These are phyloP conservation scores for Luscinia megarhynchos DNA, from an alignment of 2,797 vertebrate species.

Conservation along the genomic window DNA sequence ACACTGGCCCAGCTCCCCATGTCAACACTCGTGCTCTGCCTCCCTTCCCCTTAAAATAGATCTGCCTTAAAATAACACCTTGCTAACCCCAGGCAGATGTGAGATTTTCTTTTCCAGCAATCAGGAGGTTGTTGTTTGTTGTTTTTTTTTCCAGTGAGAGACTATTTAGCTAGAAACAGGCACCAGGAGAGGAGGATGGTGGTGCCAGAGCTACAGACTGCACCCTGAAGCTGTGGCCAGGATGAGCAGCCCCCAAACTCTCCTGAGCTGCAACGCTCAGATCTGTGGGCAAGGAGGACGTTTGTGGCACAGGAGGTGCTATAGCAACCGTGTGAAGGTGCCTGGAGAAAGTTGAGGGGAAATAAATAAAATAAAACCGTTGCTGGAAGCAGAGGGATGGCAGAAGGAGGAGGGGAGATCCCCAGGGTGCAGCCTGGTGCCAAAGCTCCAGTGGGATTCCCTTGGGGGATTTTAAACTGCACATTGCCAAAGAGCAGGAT, in stretches of 20 bases:
- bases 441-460: background rate
- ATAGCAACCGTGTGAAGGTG: background rate
- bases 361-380: background rate
- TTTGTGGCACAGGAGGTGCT: background rate
- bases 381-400: fast-evolving
- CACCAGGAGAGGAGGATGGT: background rate
- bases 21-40: background rate
- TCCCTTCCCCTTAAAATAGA: conserved; percentile 5
- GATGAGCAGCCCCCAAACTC: background rate
- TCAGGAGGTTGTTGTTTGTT: background rate
- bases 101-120: background rate
- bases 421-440: background rate
- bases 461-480: background rate
- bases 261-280: background rate
- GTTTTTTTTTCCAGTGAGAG: background rate
- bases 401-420: background rate
- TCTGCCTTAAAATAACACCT: conserved; percentile 27
- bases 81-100: background rate
- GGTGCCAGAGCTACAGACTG: background rate
- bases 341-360: background rate
- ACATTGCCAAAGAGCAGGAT: background rate
- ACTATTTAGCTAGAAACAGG: background rate
- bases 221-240: fast-evolving
- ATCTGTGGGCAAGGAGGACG: background rate
- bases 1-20: background rate